Percentiles rank a stretch among this genome's conserved stretches.
phyloP scores from a whole-genome alignment of 2,113 vertebrate genomes.

The Hylia prasina region DNA sequence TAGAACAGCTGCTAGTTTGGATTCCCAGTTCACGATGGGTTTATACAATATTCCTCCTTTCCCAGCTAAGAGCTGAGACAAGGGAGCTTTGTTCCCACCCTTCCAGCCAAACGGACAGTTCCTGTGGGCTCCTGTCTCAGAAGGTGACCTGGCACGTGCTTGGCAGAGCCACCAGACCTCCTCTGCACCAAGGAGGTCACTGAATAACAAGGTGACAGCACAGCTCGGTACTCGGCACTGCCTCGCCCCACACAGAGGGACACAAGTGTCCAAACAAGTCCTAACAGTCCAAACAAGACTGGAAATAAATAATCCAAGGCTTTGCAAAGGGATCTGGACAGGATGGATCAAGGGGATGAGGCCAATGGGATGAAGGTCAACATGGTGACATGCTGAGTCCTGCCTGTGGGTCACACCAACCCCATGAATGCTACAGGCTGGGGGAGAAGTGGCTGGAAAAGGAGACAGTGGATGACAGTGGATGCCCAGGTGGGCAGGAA shows the following conservation, averaged over 20 bases:
- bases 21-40: background rate
- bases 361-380: background rate
- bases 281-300: background rate
- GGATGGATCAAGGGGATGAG: background rate
- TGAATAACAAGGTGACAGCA: background rate
- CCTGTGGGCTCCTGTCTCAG: background rate
- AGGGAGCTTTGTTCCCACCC: background rate
- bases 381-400: background rate
- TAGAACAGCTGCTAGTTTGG: conserved; percentile 23
- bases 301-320: background rate
- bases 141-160: background rate
- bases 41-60: conserved; percentile 9
- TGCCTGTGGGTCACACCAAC: background rate
- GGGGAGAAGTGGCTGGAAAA: background rate
- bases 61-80: background rate
- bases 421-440: background rate
- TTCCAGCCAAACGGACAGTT: background rate
- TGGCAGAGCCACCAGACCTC: background rate
- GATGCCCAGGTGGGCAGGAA: background rate
- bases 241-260: rapidly evolving
- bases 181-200: background rate
- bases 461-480: background rate
- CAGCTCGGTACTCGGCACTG: background rate
- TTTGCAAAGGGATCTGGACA: background rate
- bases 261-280: background rate